Evolutionary conservation across 2,888 invertebrate species (phyloP), one percentile per base, ranked within the genome.

Genomic region (Nasonia oneida): DNA sequence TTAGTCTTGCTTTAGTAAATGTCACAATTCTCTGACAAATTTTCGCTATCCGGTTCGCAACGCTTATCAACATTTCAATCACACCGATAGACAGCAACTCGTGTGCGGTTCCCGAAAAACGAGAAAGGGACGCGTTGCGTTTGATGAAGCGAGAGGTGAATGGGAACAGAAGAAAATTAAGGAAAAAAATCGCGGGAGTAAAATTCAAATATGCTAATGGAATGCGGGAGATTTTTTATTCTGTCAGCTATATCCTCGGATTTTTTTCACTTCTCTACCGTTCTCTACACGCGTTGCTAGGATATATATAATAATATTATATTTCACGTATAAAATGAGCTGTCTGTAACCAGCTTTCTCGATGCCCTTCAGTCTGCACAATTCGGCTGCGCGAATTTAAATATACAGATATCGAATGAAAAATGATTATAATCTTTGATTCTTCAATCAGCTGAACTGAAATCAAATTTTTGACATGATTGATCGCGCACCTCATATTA

Each of bases 151-250:
- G 57, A 37, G 12, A 4, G 10, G 57, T n/a, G 6, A 39, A 14
- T 12, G 12, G 29, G 64, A 39, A 64, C 5, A 18, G 10, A 23
- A 57, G 33, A 57, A 18, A 57, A n/a, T 53, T 29, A 78, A 70
- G 47, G 70, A 79, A 70, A 18, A 29, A 37, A 12, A 70, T 37
- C 23, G 14, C 29, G 12, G n/a, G 1, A 47, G 50, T 18, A 33
- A 33, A 18, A n/a, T 12, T n/a, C 12, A 73, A 80, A 81, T 57
- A 81, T 81, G 73, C 57, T 57, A 81, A 81, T 73, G 57, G 57
- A 81, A 81, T 39, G 18, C 4, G 23, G 0, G 12, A 14, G 29
- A 12, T 47, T 14, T 37, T 42, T 70, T 64, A 61, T 42, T 3
- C 42, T 18, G 33, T 5, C 33, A 18, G 29, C 12, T 79, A 33